Evolutionary conservation across 2,888 invertebrate genomes (phyloP), one percentile per base, ranked within the genome.

Genomic region (Leptopilina syphax): DNA sequence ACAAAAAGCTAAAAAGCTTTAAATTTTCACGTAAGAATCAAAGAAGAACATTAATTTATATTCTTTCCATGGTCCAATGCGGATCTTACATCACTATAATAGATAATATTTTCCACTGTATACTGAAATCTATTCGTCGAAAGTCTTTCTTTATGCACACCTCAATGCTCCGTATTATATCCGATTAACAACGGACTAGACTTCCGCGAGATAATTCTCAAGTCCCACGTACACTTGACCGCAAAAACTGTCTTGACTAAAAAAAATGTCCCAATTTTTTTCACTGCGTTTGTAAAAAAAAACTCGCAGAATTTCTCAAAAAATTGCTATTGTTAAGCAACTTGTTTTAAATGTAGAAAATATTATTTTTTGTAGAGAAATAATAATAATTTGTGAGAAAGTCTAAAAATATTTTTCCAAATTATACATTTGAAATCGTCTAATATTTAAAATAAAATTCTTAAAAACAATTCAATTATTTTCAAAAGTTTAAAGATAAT

Each of bases 61-160:
- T 67, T 67, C 47, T 67, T 44, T 44, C 67, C 67, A 67, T 18
- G 67, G 67, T 67, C 47, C n/a, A 67, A 47, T 18, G 67, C 67
- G 47, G 44, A 67, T 41, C 67, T 67, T 67, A 67, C 67, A 44
- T 67, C 44, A 67, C 18, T 18, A 18, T n/a, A 47, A 67, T 13
- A 67, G 47, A 66, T 67, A 67, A 67, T 67, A 66, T n/a, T 67
- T 18, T 18, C 47, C 47, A 47, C 1, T 9, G 18, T 67, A 67
- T 67, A 18, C n/a, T 47, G 27, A n/a, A 47, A 67, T 18, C 18
- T 18, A n/a, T 47, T 18, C 44, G 2, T 18, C 18, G 47, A 67
- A 67, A 67, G 67, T 47, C 67, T 67, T 67, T 67, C 67, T 67
- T 67, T 47, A n/a, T 66, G 6, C 41, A 34, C 66, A 66, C 66